Base-by-base conservation (phyloP, 2,888 invertebrate species). In the Callyntrura sp. region DNA sequence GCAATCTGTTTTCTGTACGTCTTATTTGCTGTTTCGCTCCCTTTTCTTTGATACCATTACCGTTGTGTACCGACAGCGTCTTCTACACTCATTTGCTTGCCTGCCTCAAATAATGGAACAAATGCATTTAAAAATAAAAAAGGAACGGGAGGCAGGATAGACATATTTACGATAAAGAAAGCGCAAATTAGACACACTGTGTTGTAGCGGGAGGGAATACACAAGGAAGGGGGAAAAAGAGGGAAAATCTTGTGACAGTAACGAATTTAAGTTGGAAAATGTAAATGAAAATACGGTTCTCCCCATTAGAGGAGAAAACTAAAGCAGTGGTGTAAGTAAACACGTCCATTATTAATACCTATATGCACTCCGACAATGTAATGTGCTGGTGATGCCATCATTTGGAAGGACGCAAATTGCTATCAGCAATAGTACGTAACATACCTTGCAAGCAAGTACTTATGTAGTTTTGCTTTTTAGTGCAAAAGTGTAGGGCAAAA, bases 1-100 rank as follows among this genome's bases (percentile, higher is more conserved):
- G 73, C n/a, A 76, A 76, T 76, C 28, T 25, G 55, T 76, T 55
- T 76, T 55, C 14, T 76, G 76, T 76, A 23, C 14, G 51, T 12
- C 23, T 51, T 76, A 55, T 76, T 76, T 76, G 70, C n/a, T 73
- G 45, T 76, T 51, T 51, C 51, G 45, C 23, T 43, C 25, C 25
- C n/a, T 12, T 45, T 28, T 48, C 20, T 73, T 51, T 51, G 14
- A 23, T 76, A 1, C 28, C 23, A 28, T 28, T 70, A 62, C 6
- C 4, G 20, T 60, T n/a, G 0, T 20, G 17, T 73, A 48, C 45
- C 73, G 23, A 23, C 62, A 73, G 45, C 73, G 12, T 73, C 48
- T 17, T 68, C 73, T 48, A 8, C 73, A 73, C 48, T 73, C 35
- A 43, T 70, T 70, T 43, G 17, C 43, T 12, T 28, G 17, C 17